phyloP scores from a whole-genome alignment of 2,797 vertebrate genomes.

The Mormyrops attenuatus region DNA sequence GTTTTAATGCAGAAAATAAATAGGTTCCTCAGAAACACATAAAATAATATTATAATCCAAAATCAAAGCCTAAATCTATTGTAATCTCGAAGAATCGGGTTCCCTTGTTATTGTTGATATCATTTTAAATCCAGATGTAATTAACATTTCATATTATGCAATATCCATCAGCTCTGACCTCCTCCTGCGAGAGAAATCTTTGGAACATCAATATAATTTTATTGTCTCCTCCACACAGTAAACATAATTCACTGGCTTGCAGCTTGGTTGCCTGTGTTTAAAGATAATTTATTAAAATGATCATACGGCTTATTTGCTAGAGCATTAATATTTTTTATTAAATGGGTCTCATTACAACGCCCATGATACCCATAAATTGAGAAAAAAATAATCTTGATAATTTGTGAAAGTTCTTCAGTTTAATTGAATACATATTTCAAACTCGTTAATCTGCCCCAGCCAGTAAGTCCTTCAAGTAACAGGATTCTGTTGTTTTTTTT shows the following conservation, averaged over 20 bases:
- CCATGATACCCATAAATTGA: background rate
- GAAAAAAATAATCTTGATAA: conserved; percentile 14
- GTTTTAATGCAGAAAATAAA: background rate
- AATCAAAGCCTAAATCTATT: conserved; percentile 2
- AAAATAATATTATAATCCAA: background rate
- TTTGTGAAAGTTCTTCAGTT: conserved; percentile 19
- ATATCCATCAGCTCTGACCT: background rate
- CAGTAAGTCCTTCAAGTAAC: background rate
- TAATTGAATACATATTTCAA: conserved; percentile 22
- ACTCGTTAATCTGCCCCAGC: conserved; percentile 3
- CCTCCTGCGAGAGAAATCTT: background rate
- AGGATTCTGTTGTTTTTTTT: background rate
- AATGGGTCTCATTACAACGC: conserved; percentile 12
- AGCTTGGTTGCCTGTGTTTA: conserved; percentile 17
- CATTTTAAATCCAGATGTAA: conserved; percentile 12
- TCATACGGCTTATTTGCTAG: conserved; percentile 22
- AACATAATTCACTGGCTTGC: conserved; percentile 11
- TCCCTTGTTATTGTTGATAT: background rate
- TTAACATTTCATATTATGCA: conserved; percentile 8
- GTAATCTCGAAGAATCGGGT: background rate
- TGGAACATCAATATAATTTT: conserved; percentile 17
- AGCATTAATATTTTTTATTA: conserved; percentile 24
- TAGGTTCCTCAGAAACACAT: background rate
- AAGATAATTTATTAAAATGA: conserved; percentile 27
- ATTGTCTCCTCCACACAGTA: conserved; percentile 12